Percentiles rank a stretch among this genome's conserved stretches.
Evolutionary conservation across 2,888 invertebrate genomes (phyloP).

Genomic region (Cyrtodaria siliqua): DNA sequence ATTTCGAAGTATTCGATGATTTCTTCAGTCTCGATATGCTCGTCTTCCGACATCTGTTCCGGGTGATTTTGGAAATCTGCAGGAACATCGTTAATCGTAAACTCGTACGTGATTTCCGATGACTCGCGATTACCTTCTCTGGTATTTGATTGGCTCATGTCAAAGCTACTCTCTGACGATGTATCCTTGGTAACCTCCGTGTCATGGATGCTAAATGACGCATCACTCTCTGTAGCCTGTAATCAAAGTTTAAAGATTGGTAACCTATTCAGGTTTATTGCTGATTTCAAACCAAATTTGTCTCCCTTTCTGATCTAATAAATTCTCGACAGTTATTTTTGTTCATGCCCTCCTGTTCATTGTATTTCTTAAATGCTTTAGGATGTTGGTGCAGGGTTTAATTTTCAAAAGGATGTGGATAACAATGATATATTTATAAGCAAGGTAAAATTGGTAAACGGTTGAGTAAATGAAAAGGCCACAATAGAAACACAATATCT

Average conservation of each 20-base stretch:
- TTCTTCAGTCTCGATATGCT: constrained; percentile 64
- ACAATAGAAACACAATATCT: too few relatives aligned
- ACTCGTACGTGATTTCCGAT: constrained; percentile 71
- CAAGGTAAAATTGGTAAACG: too few relatives aligned
- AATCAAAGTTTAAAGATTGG: constrained; percentile 4
- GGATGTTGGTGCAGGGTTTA: too few relatives aligned
- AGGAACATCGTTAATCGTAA: constrained; percentile 65
- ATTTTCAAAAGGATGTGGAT: too few relatives aligned
- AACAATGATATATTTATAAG: too few relatives aligned
- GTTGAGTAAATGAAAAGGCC: too few relatives aligned
- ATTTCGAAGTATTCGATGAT: constrained; percentile 31
- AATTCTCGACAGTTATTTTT: too few relatives aligned
- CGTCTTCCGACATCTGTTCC: constrained; percentile 32
- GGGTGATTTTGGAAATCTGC: constrained; percentile 58
- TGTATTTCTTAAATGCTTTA: too few relatives aligned
- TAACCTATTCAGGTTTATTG: too few relatives aligned
- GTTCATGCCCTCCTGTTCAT: too few relatives aligned
- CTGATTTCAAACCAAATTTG: too few relatives aligned
- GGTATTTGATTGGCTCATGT: background rate
- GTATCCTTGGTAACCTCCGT: constrained; percentile 16
- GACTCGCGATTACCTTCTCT: constrained; percentile 52
- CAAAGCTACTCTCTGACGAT: background rate
- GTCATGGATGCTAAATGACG: constrained; percentile 50
- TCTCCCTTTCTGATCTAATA: too few relatives aligned
- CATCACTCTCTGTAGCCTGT: constrained; percentile 41